Percentiles rank a stretch among this genome's conserved stretches.
Conservation (phyloP, 2,797 vertebrate genomes). For the Taeniopygia guttata region DNA sequence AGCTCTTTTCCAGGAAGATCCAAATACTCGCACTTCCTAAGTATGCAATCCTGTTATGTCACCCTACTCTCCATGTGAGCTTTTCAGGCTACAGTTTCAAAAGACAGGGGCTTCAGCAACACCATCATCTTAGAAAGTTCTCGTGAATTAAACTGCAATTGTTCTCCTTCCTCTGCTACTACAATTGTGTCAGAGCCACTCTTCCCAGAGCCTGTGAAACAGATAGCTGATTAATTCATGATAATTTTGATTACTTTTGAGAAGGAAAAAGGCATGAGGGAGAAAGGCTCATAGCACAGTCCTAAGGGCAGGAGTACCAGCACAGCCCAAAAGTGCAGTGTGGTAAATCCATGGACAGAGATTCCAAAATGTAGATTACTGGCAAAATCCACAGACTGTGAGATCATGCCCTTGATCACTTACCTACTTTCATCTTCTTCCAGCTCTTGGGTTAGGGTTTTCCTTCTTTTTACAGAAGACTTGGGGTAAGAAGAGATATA, state of each 20-base stretch:
- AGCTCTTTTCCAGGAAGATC: neutral
- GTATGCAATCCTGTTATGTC: neutral
- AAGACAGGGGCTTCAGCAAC: neutral
- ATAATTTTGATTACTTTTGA: neutral
- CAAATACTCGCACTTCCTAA: neutral
- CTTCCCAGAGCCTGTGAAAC: neutral
- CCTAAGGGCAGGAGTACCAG: neutral
- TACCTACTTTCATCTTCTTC: neutral
- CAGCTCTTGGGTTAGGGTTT: neutral
- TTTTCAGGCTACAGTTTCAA: neutral
- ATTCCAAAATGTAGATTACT: neutral
- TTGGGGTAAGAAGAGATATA: neutral
- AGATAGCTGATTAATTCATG: neutral
- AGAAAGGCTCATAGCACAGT: neutral
- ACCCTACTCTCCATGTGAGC: neutral
- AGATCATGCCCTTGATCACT: neutral
- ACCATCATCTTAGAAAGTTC: neutral
- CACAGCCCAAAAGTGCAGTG: neutral
- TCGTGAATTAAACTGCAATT: accelerated
- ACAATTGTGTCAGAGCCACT: neutral
- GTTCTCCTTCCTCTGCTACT: neutral
- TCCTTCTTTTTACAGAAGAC: neutral
- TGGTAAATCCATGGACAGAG: neutral
- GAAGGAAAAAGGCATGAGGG: neutral
- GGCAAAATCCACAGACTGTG: neutral